Evolutionary conservation across 2,888 invertebrate genomes (phyloP), one percentile per base, ranked within the genome.

Genomic region (Chrysolina haemoptera): DNA sequence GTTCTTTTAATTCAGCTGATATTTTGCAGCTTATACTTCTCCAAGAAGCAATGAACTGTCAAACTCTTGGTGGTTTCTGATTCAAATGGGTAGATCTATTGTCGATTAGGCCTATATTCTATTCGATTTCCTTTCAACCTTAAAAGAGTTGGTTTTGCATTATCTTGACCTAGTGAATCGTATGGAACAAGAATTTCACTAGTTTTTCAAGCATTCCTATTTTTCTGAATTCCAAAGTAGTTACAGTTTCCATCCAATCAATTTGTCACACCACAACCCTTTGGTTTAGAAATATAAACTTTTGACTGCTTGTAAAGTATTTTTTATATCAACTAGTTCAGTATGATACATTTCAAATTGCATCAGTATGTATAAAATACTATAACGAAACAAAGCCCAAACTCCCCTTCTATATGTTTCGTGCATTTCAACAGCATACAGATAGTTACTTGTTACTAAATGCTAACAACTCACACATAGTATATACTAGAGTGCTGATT

Each of bases 381-480:
- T 84, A 82, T 84, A 83, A 84, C 82, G 76, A 84, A 84, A 85
- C 82, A 82, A 83, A 71, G 84, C 85, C 84, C 85, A 83, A 86
- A 86, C 91, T 93, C 91, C 93, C 94, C 94, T 94, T 94, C 94
- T 94, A 93, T 92, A 93, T 92, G 94, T 94, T 94, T 94, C 93
- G 94, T 94, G 94, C 94, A 94, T 94, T 94, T 94, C 94, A 93
- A 93, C 92, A 93, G 93, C 92, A 94, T 94, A 94, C 93, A 94
- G 93, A 86, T 79, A 82, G 79, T 81, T 82, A 82, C 80, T 73
- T 70, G 72, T 73, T 76, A 76, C 76, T 73, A 76, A 70, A 73
- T 71, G 65, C 78, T 77, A 78, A 78, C 76, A 78, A 77, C 75
- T 78, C 78, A 78, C 78, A 78, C 78, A 73, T 73, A 77, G 75